Evolutionary conservation across 92 coral and sea anemone genomes (phyloP), one percentile per base, ranked within the genome.

Genomic region (Heliopora coerulea): DNA sequence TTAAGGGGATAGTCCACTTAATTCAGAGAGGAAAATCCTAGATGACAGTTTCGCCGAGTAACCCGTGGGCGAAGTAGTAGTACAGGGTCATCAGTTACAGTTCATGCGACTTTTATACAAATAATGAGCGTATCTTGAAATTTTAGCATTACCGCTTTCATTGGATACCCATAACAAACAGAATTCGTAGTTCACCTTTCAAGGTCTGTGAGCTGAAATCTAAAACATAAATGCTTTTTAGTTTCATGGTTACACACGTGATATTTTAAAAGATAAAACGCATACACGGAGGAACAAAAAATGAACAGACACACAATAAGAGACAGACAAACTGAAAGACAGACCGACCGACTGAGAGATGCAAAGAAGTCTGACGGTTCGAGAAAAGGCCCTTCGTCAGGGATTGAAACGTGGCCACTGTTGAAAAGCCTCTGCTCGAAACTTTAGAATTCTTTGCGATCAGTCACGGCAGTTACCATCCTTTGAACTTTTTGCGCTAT

Each of bases 101-200:
- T 37, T 37, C 11, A 4, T 37, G 11, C 6, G 42, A 37, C 4
- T 37, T 37, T 37, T 37, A 37, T 4, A 12, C 0, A 29, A 61
- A 15, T 29, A 61, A 26, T 54, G 29, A 65, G 72, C 60, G 75
- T 46, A 34, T 68, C 75, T 68, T 27, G 75, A 29, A 50, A n/a
- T 50, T 49, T 31, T 26, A 50, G 60, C 61, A 68, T 68, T 68
- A 68, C 75, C 75, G 75, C 75, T 68, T 68, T 68, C 60, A 68
- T 27, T 28, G 9, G 75, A 68, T 68, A 44, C 57, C 24, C 33
- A 21, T 1, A 30, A 21, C 1, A 26, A 1, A 59, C 29, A 28
- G 60, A 50, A 56, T 21, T 39, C 60, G 54, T 32, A 42, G 46
- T 12, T 46, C 42, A 37, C 42, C 11, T 37, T 37, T 37, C 42